These are phyloP conservation scores for Pristionchus maxplancki DNA, from an alignment of 2,888 invertebrate species.

Conservation along the genomic window DNA sequence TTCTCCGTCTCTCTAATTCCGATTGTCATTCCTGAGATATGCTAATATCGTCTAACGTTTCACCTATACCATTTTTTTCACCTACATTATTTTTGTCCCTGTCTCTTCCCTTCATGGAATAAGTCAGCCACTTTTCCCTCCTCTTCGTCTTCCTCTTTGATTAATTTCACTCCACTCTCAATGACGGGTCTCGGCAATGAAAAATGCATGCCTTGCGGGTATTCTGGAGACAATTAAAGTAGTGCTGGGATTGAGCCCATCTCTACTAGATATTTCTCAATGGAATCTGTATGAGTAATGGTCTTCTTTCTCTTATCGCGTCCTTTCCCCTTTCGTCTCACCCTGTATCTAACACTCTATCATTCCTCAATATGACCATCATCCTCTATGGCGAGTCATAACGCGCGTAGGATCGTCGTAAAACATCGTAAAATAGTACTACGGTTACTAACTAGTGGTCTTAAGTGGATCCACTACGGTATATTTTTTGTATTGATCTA, in stretches of 20 bases:
- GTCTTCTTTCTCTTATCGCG: constrained; percentile 39
- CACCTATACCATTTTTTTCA: background rate
- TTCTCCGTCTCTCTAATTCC: background rate
- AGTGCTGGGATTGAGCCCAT: constrained; percentile 25
- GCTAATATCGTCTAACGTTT: constrained; percentile 5
- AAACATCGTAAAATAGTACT: constrained; percentile 25
- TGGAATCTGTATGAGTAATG: constrained; percentile 27
- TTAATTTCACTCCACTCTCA: constrained; percentile 35
- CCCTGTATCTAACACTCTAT: constrained; percentile 18
- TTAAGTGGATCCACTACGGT: background rate
- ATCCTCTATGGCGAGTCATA: constrained; percentile 26
- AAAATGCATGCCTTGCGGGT: constrained; percentile 45
- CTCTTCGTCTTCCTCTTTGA: background rate
- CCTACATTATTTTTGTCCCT: background rate
- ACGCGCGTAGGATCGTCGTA: background rate
- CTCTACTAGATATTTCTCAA: constrained; percentile 5
- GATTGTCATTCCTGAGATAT: constrained; percentile 35
- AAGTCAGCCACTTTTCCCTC: constrained; percentile 10
- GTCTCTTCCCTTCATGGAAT: background rate
- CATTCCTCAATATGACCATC: constrained; percentile 33
- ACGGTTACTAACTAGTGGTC: background rate
- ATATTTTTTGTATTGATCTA: background rate
- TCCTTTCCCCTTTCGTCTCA: background rate
- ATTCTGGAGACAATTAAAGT: constrained; percentile 44
- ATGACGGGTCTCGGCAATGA: constrained; percentile 26